Percentiles rank a stretch among this genome's conserved stretches.
Evolutionary conservation across 2,888 invertebrate species (phyloP).

Genomic region (Heliconius charithonia): DNA sequence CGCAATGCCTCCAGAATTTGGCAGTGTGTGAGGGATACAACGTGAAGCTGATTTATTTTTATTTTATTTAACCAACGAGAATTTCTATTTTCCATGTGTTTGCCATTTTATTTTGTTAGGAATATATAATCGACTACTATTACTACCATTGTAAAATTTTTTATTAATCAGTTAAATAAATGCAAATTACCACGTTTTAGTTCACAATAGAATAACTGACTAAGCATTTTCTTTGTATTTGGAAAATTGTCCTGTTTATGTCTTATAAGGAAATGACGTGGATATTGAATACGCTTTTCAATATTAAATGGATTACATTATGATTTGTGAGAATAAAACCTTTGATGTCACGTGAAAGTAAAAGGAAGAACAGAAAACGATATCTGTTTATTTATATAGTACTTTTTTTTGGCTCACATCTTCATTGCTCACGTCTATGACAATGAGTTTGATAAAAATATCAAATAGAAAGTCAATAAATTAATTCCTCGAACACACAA

Average conservation of each 20-base stretch:
- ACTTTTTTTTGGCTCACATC: neutral
- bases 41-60: too few relatives aligned
- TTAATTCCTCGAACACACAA: too few relatives aligned
- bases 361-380: neutral
- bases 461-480: too few relatives aligned
- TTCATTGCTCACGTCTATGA: neutral
- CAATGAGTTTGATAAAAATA: too few relatives aligned
- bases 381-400: neutral
- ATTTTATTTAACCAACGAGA: too few relatives aligned
- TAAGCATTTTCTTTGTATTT: conserved; percentile 45
- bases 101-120: too few relatives aligned
- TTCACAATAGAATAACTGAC: conserved; percentile 38
- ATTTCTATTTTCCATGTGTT: too few relatives aligned
- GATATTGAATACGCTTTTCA: conserved; percentile 27
- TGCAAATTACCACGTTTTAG: neutral
- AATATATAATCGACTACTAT: neutral
- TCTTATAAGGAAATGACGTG: conserved; percentile 41
- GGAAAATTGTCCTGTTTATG: conserved; percentile 32
- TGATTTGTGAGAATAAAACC: conserved; percentile 17
- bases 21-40: too few relatives aligned
- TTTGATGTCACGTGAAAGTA: conserved; percentile 4
- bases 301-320: conserved; percentile 24
- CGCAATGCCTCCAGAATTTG: too few relatives aligned
- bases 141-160: neutral
- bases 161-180: neutral